A percentile compares a stretch with the other conserved stretches of the same genome.
phyloP scores from a whole-genome alignment of 2,797 vertebrate genomes.

The Sebastes steindachneri region DNA sequence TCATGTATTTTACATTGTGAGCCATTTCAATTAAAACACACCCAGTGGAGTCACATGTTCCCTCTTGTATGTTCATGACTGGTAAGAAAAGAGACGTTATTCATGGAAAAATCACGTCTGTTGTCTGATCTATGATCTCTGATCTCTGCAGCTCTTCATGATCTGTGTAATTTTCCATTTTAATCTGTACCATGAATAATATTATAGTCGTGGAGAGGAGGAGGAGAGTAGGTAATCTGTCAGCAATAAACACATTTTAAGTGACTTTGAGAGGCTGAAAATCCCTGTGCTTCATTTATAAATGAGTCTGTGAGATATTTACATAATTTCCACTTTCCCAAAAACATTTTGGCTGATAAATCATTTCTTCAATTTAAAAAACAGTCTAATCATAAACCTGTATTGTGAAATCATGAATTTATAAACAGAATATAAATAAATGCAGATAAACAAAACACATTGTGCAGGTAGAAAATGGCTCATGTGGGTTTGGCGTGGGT shows the following conservation, averaged over 20 bases:
- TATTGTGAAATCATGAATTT: background rate
- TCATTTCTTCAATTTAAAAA: background rate
- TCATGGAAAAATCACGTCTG: background rate
- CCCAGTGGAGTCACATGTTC: constrained; percentile 25
- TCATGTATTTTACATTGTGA: constrained; percentile 55
- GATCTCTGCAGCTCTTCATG: background rate
- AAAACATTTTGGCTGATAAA: background rate
- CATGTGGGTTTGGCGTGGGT: background rate
- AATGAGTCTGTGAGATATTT: background rate
- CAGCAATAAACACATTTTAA: background rate
- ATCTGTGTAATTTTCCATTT: background rate
- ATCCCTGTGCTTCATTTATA: background rate
- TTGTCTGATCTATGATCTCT: background rate
- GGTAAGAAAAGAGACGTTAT: background rate
- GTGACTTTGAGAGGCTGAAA: background rate
- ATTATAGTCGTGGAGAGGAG: background rate
- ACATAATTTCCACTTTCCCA: background rate
- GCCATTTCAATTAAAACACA: constrained; percentile 50
- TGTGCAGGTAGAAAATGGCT: background rate
- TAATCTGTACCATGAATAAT: background rate
- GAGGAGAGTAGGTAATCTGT: background rate
- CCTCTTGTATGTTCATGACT: background rate
- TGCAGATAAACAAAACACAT: background rate
- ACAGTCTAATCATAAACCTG: background rate
- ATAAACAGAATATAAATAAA: background rate